Evolutionary conservation across 2,888 invertebrate species (phyloP), one percentile per base, ranked within the genome.

Genomic region (Calephelis perditalis): DNA sequence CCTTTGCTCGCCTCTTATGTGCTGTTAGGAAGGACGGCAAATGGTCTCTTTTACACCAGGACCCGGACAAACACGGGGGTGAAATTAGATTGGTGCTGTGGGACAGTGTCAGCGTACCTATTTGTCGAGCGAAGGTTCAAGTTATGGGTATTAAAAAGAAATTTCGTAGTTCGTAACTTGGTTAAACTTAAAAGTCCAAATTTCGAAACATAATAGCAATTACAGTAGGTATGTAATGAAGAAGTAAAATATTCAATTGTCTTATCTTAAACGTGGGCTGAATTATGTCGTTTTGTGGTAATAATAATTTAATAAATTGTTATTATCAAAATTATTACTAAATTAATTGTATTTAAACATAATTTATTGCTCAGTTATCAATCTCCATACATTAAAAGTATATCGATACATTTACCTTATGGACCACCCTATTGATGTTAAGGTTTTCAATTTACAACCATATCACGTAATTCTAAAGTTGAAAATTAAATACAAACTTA

Each of bases 281-380:
- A 15, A 52, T 35, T 52, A 52, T 35, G 26, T 10, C 35, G 5
- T 35, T 35, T 10, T 9, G 11, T 26, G 6, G 52, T 35, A 3
- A 35, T 52, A 52, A 35, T 52, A 52, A 52, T 52, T 35, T 26
- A 52, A 26, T 5, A 52, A 52, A 52, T 52, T 52, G 26, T 52
- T 52, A 35, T 49, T 26, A 49, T 26, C 35, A 49, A 7, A 47
- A 15, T 47, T 35, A 52, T 11, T 15, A 11, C 12, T 15, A 49
- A 15, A 15, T 52, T 35, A 10, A 52, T 52, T 52, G 10, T 35
- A 52, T 3, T 52, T 52, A 26, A 52, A 35, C 52, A 52, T 11
- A 52, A 54, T 36, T 54, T 54, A 36, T 36, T 36, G 36, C 7
- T 10, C 9, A 7, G 36, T n/a, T 54, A 36, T 54, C 36, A 36